A percentile compares a stretch with the other conserved stretches of the same genome.
These are phyloP conservation scores for Ephydatia muelleri DNA, from an alignment of 37 sponge, comb jelly and placozoan species.

Conservation along the genomic window DNA sequence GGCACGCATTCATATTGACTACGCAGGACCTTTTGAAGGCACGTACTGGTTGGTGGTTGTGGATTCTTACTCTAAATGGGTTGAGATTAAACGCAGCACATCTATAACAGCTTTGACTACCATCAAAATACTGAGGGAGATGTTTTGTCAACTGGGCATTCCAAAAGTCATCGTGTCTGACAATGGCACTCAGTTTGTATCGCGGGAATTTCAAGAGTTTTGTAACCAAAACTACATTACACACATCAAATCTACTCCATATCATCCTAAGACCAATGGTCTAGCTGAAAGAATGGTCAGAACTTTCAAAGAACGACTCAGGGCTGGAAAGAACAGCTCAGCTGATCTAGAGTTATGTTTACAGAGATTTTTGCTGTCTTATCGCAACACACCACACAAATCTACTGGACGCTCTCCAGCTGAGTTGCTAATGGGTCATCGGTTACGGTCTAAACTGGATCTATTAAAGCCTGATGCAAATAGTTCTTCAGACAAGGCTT, in stretches of 20 bases:
- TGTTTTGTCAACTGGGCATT: constrained; percentile 38
- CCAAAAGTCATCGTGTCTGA: constrained; percentile 30
- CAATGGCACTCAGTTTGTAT: constrained; percentile 16
- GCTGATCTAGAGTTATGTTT: not conserved
- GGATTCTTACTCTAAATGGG: constrained; percentile 38
- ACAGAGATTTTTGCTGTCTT: constrained; percentile 14
- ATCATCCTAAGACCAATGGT: constrained; percentile 14
- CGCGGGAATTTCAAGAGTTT: constrained; percentile 15
- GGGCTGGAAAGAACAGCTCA: not conserved
- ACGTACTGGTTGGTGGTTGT: constrained; percentile 29
- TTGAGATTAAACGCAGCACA: not conserved
- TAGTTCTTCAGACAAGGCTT: no score
- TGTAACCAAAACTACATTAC: not conserved
- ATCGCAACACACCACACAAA: constrained; percentile 24
- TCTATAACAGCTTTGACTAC: constrained; percentile 23
- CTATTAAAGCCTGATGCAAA: constrained; percentile 1
- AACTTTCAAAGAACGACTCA: constrained; percentile 23
- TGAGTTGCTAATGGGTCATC: constrained; percentile 16
- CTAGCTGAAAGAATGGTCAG: constrained; percentile 11
- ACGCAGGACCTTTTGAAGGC: constrained; percentile 26
- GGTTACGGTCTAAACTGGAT: constrained; percentile 11
- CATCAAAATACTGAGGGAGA: constrained; percentile 16
- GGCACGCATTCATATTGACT: constrained; percentile 34
- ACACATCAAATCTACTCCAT: constrained; percentile 11
- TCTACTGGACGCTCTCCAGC: constrained; percentile 15